Evolutionary conservation across 2,113 vertebrate genomes (phyloP).

Genomic region (Cardinalis cardinalis): DNA sequence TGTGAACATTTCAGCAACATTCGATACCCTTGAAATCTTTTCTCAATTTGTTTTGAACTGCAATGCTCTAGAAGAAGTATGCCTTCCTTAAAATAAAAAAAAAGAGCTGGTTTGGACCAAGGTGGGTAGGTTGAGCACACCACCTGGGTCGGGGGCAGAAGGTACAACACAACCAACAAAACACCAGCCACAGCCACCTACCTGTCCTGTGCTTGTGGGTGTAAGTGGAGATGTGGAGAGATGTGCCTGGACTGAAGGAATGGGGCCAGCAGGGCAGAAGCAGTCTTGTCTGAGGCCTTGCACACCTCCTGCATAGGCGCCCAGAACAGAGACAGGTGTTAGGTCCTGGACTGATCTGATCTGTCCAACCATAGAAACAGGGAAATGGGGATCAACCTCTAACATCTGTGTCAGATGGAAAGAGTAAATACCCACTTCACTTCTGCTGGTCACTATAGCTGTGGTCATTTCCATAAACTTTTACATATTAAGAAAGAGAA

Average conservation of each 20-base stretch:
- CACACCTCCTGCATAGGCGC: not conserved
- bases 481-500: not conserved
- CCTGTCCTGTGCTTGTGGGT: not conserved
- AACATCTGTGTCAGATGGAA: not conserved
- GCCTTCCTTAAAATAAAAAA: not conserved
- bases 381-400: not conserved
- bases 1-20: not conserved
- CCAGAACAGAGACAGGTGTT: not conserved
- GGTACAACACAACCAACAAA: not conserved
- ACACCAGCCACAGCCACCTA: too few relatives aligned
- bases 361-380: not conserved
- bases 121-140: not conserved
- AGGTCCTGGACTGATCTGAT: not conserved
- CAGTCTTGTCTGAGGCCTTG: not conserved
- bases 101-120: not conserved
- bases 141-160: rapidly evolving
- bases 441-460: not conserved
- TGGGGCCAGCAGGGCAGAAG: rapidly evolving
- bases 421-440: not conserved
- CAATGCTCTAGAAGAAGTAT: not conserved
- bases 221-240: not conserved
- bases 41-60: not conserved
- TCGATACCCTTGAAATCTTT: not conserved
- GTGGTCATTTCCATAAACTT: not conserved
- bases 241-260: not conserved